Percentiles rank a stretch among this genome's conserved stretches.
Conservation (phyloP, 2,888 invertebrate species). For the Nemotelus pantherinus region DNA sequence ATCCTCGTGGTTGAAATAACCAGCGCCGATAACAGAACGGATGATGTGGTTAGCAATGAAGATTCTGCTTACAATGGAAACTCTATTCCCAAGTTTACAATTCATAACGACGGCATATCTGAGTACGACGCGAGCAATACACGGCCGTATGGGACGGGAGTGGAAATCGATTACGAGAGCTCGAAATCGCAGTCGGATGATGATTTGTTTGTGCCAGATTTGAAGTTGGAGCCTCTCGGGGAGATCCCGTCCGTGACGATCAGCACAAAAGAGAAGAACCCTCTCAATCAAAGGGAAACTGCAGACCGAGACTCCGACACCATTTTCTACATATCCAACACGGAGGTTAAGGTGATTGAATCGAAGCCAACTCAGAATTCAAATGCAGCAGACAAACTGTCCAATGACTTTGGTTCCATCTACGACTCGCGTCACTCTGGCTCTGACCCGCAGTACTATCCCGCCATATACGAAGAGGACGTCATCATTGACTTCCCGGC, state of each 20-base stretch:
- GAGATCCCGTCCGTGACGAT: slow-evolving; percentile 53
- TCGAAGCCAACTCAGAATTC: slow-evolving; percentile 59
- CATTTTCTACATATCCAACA: slow-evolving; percentile 65
- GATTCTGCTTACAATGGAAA: slow-evolving; percentile 53
- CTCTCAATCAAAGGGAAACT: slow-evolving; percentile 35
- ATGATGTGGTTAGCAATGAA: slow-evolving; percentile 55
- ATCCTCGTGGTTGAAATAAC: slow-evolving; percentile 63
- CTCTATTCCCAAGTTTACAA: slow-evolving; percentile 48
- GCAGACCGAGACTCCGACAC: slow-evolving; percentile 64
- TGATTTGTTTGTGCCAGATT: slow-evolving; percentile 60
- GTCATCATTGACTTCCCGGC: slow-evolving; percentile 53
- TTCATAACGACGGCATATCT: slow-evolving; percentile 46
- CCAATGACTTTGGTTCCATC: background rate
- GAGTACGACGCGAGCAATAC: slow-evolving; percentile 44
- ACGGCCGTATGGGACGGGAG: slow-evolving; percentile 16
- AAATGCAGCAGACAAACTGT: slow-evolving; percentile 26
- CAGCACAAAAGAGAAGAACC: slow-evolving; percentile 53
- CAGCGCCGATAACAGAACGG: slow-evolving; percentile 56
- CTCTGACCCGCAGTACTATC: slow-evolving; percentile 62
- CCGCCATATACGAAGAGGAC: slow-evolving; percentile 59
- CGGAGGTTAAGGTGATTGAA: slow-evolving; percentile 64
- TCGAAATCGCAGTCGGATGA: slow-evolving; percentile 53
- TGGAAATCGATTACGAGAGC: slow-evolving; percentile 44
- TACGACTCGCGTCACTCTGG: slow-evolving; percentile 46
- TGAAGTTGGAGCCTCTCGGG: slow-evolving; percentile 50